Evolutionary conservation across 2,888 invertebrate species (phyloP).

Genomic region (Ptychoptera albimana): DNA sequence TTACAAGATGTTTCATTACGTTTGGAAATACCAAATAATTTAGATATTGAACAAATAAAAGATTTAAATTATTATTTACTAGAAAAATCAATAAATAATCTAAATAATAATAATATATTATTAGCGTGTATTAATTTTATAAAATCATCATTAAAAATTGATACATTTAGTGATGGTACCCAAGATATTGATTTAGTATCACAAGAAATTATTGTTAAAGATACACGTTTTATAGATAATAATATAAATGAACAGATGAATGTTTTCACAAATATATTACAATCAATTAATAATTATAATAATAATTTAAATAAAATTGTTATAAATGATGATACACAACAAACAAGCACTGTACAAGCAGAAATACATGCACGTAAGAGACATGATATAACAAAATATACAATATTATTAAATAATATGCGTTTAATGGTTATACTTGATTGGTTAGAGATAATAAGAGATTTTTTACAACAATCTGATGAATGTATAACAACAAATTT

Average conservation of each 20-base stretch:
- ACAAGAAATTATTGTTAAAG: constrained; percentile 40
- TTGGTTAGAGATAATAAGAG: constrained; percentile 76
- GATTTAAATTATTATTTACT: not conserved
- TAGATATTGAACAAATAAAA: not conserved
- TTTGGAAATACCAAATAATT: constrained; percentile 28
- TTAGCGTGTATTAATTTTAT: constrained; percentile 85
- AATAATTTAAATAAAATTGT: constrained; percentile 24
- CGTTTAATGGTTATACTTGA: constrained; percentile 83
- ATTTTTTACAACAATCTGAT: constrained; percentile 49
- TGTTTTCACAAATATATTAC: constrained; percentile 77
- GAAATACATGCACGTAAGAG: constrained; percentile 59
- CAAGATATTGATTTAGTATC: constrained; percentile 89
- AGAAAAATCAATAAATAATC: not conserved
- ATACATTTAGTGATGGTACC: constrained; percentile 73
- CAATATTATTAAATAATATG: constrained; percentile 87
- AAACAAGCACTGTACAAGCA: constrained; percentile 39
- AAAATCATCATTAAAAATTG: constrained; percentile 70
- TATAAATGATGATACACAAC: too few relatives aligned
- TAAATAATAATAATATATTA: constrained; percentile 20
- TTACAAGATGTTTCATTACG: constrained; percentile 73
- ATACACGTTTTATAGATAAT: constrained; percentile 16
- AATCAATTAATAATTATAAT: constrained; percentile 48
- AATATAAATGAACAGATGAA: constrained; percentile 35
- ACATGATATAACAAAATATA: constrained; percentile 56
- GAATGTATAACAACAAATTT: constrained; percentile 22